Evolutionary conservation across 2,888 invertebrate genomes (phyloP).

Genomic region (Stenoptilia bipunctidactyla): DNA sequence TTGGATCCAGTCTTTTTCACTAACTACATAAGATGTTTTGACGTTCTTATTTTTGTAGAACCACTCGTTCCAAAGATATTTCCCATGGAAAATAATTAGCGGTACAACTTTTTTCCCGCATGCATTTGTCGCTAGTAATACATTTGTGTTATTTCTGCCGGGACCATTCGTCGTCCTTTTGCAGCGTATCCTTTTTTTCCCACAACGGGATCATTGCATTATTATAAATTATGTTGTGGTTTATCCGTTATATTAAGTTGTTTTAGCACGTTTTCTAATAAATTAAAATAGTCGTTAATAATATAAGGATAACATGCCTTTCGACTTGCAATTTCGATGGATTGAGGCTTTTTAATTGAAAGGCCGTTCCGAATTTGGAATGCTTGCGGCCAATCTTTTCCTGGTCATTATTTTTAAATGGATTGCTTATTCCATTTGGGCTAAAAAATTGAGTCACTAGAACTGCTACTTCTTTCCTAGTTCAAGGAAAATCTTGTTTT

Average conservation of each 20-base stretch:
- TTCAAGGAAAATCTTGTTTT: conserved; percentile 21
- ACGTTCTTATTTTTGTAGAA: conserved; percentile 3
- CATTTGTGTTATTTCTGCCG: conserved; percentile 9
- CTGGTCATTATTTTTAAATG: conserved; percentile 22
- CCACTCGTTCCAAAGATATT: conserved; percentile 17
- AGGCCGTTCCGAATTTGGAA: conserved; percentile 16
- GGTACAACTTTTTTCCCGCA: conserved; percentile 12
- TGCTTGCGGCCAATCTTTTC: conserved; percentile 20
- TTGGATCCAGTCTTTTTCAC: conserved; percentile 17
- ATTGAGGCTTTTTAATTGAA: conserved; percentile 18
- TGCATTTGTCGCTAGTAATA: conserved; percentile 6
- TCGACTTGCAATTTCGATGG: conserved; percentile 17
- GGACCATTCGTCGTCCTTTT: conserved; percentile 11
- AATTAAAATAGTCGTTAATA: conserved; percentile 5
- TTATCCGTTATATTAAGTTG: conserved; percentile 18
- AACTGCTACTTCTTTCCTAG: conserved; percentile 20
- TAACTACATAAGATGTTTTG: conserved; percentile 10
- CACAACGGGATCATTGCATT: conserved; percentile 17
- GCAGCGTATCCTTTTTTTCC: conserved; percentile 11
- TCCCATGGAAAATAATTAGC: conserved; percentile 17
- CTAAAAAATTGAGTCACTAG: conserved; percentile 19
- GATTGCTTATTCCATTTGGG: conserved; percentile 20
- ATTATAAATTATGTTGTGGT: conserved; percentile 17
- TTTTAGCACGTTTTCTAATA: conserved; percentile 11
- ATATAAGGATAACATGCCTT: conserved; percentile 17